These are phyloP conservation scores for Sardinella longiceps DNA, from an alignment of 2,797 vertebrate species.

Conservation along the genomic window DNA sequence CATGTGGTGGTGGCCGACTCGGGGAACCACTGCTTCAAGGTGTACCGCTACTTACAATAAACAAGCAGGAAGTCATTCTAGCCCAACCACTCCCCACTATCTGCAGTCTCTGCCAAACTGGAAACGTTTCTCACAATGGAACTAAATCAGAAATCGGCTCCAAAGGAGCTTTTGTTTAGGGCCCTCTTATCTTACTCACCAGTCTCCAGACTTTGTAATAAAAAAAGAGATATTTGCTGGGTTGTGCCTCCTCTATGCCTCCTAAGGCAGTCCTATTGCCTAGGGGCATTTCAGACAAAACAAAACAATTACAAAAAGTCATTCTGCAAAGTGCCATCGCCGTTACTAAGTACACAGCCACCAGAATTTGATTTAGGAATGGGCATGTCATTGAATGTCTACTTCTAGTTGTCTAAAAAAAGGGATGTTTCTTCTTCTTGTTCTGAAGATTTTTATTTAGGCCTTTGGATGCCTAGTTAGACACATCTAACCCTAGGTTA, in stretches of 20 bases:
- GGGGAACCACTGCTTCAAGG: slow-evolving; percentile 99
- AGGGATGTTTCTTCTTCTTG: neutral
- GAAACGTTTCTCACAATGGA: neutral
- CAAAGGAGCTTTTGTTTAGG: slow-evolving; percentile 21
- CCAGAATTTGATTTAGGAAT: neutral
- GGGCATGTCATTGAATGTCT: neutral
- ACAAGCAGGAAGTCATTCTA: slow-evolving; percentile 27
- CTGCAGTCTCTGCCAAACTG: neutral
- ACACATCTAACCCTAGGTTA: neutral
- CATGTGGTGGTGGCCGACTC: slow-evolving; percentile 98
- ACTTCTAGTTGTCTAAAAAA: neutral
- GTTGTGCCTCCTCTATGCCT: neutral
- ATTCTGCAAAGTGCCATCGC: neutral
- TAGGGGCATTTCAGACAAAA: neutral
- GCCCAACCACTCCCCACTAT: neutral
- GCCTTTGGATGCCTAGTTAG: neutral
- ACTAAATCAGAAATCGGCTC: slow-evolving; percentile 2
- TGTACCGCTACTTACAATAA: slow-evolving; percentile 98
- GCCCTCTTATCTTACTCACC: neutral
- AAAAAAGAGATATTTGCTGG: neutral
- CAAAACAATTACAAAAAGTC: neutral
- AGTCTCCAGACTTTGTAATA: neutral
- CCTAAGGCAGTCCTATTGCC: neutral
- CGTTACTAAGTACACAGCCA: neutral
- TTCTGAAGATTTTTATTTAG: neutral